Base-by-base conservation (phyloP, 2,797 vertebrate species). In the Cossypha heuglini region DNA sequence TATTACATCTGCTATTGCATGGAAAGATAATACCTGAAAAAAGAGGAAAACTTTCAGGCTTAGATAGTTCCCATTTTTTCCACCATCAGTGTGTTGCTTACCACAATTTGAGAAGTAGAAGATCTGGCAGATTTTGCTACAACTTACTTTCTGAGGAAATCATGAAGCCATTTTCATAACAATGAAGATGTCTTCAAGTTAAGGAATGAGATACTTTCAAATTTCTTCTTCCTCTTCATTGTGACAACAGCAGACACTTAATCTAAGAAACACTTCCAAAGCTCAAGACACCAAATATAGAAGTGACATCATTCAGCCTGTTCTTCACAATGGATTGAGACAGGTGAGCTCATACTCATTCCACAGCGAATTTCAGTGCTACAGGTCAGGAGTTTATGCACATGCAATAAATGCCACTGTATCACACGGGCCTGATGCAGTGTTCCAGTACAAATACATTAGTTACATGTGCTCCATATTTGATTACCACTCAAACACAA, bases 401-500 rank as follows among this genome's bases (percentile, higher is more conserved):
- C 18, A 14, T 45, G 26, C 21, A 42, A 61, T 28, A 28, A 19
- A 31, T 11, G 51, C 7, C 22, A 67, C 22, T 35, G 13, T n/a
- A 75, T 64, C 17, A 40, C 57, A 38, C 0, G 1, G 10, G 28
- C 35, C n/a, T 71, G 43, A 49, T 64, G 20, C 42, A 68, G 18
- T 3, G 1, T 16, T 83, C 33, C 22, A 40, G 5, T 25, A 35
- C 35, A 94, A 59, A 90, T 2, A 35, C 0, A 3, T 24, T 29
- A 4, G 0, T 25, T 37, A n/a, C 8, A 7, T 0, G 5, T 13
- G 54, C n/a, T 82, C 31, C 17, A 16, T 6, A 2, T 77, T 20
- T 80, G 24, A 7, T 45, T 22, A 86, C 5, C 2, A 4, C 31
- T 66, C 42, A 42, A 45, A 85, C 29, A 51, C 16, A 85, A 37